Evolutionary conservation across 2,113 vertebrate genomes (phyloP).

Genomic region (Malurus cyaneus): DNA sequence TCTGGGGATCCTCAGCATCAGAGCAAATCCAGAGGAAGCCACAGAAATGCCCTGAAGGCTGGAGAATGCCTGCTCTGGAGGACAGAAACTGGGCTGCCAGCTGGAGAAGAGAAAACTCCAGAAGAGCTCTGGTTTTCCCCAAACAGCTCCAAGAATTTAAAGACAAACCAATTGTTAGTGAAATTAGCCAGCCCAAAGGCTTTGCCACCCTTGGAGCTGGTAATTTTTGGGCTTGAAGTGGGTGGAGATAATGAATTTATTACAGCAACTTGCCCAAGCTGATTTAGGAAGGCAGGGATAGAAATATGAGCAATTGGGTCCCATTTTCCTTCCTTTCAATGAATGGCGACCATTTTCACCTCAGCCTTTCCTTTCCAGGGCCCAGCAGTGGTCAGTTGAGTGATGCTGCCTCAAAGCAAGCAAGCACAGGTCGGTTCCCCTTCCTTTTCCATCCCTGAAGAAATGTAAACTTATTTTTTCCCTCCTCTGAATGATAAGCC

Average conservation of each 20-base stretch:
- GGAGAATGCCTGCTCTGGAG: background rate
- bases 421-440: background rate
- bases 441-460: background rate
- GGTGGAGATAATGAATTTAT: background rate
- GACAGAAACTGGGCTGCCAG: background rate
- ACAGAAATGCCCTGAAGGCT: background rate
- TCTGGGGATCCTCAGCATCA: background rate
- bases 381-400: background rate
- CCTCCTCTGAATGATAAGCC: background rate
- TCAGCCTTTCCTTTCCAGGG: background rate
- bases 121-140: background rate
- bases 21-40: background rate
- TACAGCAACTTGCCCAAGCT: background rate
- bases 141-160: background rate
- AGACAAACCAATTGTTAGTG: background rate
- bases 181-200: background rate
- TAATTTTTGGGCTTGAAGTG: background rate
- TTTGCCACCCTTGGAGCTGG: background rate
- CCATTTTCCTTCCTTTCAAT: background rate
- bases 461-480: background rate
- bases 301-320: background rate
- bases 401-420: fast-evolving
- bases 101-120: background rate
- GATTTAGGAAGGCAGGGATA: background rate
- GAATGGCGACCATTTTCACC: background rate